These are phyloP conservation scores for Drosophila murphyi DNA, from an alignment of 1,140 invertebrate species.

Conservation along the genomic window DNA sequence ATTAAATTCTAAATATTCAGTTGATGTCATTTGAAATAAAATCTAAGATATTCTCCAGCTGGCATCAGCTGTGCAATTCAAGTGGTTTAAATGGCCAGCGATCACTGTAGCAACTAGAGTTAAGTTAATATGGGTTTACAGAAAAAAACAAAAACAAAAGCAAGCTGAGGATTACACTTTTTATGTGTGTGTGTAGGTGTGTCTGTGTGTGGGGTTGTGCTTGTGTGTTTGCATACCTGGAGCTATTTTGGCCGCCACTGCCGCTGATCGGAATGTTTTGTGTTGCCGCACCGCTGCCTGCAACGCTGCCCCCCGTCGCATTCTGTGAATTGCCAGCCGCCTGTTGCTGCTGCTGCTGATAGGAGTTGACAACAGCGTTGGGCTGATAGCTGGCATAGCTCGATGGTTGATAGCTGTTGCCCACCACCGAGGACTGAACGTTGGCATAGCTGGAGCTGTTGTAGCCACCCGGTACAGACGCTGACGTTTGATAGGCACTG, in stretches of 20 bases:
- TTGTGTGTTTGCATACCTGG: slow-evolving; percentile 55
- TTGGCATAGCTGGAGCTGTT: slow-evolving; percentile 76
- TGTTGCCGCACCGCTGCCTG: slow-evolving; percentile 57
- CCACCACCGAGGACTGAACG: slow-evolving; percentile 79
- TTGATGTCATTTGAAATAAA: too few relatives aligned
- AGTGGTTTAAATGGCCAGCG: too few relatives aligned
- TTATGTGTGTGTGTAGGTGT: too few relatives aligned
- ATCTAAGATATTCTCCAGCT: too few relatives aligned
- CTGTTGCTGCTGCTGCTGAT: slow-evolving; percentile 75
- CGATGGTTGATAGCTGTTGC: slow-evolving; percentile 79
- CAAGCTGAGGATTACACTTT: slow-evolving; percentile 1
- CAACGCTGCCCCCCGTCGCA: slow-evolving; percentile 57
- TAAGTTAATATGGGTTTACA: slow-evolving; percentile 14
- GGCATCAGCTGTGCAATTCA: too few relatives aligned
- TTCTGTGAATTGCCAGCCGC: slow-evolving; percentile 47
- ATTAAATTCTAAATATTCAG: too few relatives aligned
- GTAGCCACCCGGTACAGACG: slow-evolving; percentile 53
- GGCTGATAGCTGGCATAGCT: slow-evolving; percentile 80
- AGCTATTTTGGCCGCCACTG: slow-evolving; percentile 74
- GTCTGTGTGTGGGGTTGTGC: too few relatives aligned
- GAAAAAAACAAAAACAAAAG: slow-evolving; percentile 9
- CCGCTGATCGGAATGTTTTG: slow-evolving; percentile 84
- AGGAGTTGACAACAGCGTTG: slow-evolving; percentile 77
- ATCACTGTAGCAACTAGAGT: too few relatives aligned
- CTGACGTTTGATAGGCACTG: slow-evolving; percentile 72